A percentile compares a stretch with the other conserved stretches of the same genome.
These are phyloP conservation scores for Cercopithecus mona DNA, from an alignment of 2,113 vertebrate species.

Conservation along the genomic window DNA sequence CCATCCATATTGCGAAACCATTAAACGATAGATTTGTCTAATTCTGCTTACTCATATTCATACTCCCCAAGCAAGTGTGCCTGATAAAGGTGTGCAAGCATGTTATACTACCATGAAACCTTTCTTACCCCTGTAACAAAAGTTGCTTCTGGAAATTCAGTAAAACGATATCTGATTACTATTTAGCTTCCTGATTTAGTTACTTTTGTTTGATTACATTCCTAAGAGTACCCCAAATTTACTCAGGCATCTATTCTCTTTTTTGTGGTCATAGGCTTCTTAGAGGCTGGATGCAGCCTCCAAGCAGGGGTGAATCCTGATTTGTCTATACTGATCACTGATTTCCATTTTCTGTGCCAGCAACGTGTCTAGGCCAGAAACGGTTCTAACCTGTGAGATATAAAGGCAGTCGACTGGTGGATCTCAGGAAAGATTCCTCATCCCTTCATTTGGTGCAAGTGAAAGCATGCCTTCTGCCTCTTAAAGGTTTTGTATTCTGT, in stretches of 20 bases:
- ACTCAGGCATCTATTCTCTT: neutral
- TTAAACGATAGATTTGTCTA: neutral
- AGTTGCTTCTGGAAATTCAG: neutral
- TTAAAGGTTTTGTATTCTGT: neutral
- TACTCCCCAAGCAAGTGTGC: neutral
- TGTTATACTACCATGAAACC: neutral
- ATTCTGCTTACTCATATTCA: neutral
- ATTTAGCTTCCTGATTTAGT: neutral
- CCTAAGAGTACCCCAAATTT: neutral
- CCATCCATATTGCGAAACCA: neutral
- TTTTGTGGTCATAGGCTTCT: neutral
- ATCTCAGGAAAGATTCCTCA: neutral
- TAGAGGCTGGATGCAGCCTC: neutral
- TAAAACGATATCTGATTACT: neutral
- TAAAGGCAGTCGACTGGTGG: neutral
- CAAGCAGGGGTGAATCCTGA: neutral
- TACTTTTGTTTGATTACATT: neutral
- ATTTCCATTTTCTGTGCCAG: neutral
- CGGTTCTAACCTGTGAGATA: neutral
- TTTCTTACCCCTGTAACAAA: neutral
- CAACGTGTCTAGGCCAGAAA: neutral
- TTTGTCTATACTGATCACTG: neutral
- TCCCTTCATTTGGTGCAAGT: neutral
- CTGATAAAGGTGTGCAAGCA: neutral
- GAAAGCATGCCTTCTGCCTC: neutral